Evolutionary conservation across 2,888 invertebrate species (phyloP), one percentile per base, ranked within the genome.

Genomic region (Trichogramma dendrolimi): DNA sequence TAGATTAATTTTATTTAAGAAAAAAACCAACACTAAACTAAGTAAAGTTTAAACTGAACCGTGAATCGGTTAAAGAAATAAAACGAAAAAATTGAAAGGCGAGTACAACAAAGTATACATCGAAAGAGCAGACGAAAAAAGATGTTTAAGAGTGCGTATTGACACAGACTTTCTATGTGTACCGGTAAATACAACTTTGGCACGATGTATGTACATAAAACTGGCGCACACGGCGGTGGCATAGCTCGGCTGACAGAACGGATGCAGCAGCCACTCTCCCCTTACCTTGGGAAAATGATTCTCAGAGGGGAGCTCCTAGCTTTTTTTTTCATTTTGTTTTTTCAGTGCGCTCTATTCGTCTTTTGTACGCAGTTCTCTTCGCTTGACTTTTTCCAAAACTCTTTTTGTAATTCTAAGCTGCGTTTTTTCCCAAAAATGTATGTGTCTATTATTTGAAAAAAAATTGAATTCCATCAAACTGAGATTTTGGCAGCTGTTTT

Each of bases 221-320:
- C 42, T n/a, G 14, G 14, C 51, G 14, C 14, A 14, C 14, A 14
- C 14, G 14, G 14, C 14, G 14, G 14, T 14, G 14, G 14, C 14
- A 14, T 14, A 14, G 14, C 14, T 14, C 14, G 14, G 14, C 14
- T 14, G 14, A 14, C 14, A 14, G 27, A 14, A 43, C 39, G 39
- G 41, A 8, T 55, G 51, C 52, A 14, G 14, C 14, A 14, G 14
- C 14, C 14, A 14, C 14, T 14, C 14, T 14, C 14, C 14, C 52
- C 55, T 41, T 47, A 47, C 42, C 49, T 56, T 41, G 56, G 52
- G 48, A 61, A 39, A 57, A 52, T 52, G 41, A 61, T 56, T 57
- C 61, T 61, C 61, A n/a, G 40, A 5, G 56, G 56, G 41, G 46
- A 53, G 42, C 41, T 57, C 57, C 57, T 14, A 14, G 14, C 14